These are phyloP conservation scores for Hyperoodon ampullatus DNA, from an alignment of 2,113 vertebrate genomes.

Conservation along the genomic window DNA sequence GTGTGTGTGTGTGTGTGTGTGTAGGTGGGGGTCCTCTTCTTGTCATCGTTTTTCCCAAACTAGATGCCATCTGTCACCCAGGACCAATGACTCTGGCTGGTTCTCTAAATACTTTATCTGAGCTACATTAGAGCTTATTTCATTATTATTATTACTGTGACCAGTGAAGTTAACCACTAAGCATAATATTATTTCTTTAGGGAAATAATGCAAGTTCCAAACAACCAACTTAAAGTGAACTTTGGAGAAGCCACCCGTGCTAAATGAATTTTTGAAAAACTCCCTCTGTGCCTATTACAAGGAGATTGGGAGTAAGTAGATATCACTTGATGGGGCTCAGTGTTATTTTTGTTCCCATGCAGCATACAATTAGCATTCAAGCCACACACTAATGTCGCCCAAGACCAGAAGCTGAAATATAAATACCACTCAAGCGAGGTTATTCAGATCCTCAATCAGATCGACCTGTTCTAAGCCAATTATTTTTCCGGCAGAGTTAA, in stretches of 20 bases:
- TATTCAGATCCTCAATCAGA: slow-evolving; percentile 81
- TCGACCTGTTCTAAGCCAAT: slow-evolving; percentile 80
- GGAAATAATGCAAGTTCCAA: not conserved
- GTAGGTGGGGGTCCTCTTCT: not conserved
- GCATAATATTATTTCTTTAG: not conserved
- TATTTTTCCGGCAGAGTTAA: slow-evolving; percentile 84
- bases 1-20: not conserved
- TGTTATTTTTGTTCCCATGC: slow-evolving; percentile 71
- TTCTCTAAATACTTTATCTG: not conserved
- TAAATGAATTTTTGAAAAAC: slow-evolving; percentile 9
- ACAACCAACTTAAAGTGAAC: slow-evolving; percentile 22
- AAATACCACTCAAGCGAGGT: slow-evolving; percentile 79
- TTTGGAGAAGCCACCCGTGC: not conserved
- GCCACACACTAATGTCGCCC: slow-evolving; percentile 50
- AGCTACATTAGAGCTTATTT: not conserved
- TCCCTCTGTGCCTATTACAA: not conserved
- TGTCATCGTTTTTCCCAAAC: not conserved
- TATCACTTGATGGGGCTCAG: slow-evolving; percentile 39
- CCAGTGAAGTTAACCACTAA: not conserved
- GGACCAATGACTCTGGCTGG: not conserved
- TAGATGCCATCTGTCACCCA: not conserved
- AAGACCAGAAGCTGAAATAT: slow-evolving; percentile 78
- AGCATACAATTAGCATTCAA: slow-evolving; percentile 76
- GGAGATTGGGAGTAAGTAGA: not conserved
- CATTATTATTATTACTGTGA: not conserved